Base-by-base conservation (phyloP, 2,113 vertebrate genomes). In the Tinamus guttatus region DNA sequence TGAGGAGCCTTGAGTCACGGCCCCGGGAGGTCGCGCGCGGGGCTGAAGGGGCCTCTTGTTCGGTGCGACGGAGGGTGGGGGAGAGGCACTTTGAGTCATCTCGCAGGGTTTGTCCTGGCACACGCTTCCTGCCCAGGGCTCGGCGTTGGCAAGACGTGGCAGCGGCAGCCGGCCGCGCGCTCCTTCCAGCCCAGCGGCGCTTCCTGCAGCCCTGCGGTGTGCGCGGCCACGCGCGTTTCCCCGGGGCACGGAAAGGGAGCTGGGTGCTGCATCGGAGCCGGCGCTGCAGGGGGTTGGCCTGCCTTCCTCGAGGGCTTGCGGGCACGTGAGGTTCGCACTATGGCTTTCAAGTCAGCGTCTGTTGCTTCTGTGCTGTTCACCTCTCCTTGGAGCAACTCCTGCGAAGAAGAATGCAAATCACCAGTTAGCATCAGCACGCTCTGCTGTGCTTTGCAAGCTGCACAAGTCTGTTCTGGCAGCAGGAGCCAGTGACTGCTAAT, bases 91-190 rank as follows among this genome's bases (percentile, higher is more conserved):
- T 95, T 98, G 97, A 98, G 96, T 98, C 97, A 98, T 97, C 96
- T 97, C 70, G 28, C 82, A 96, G 96, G 97, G 96, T 97, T 98
- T 98, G 95, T 97, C 93, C 97, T 98, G 98, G 98, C 97, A 97
- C 81, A 95, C 20, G 62, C 93, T 97, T 97, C 97, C 94, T 98
- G 96, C 96, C 96, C 97, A 97, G 96, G 97, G 98, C 98, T 95
- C 95, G 95, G 96, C 89, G 86, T 91, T 97, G 95, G 96, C 94
- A 95, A 87, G 82, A 78, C 25, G 64, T 17, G 87, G 59, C 80
- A 58, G 76, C 20, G 90, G 92, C 85, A 82, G 69, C 86, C 93
- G 62, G 91, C 77, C 89, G 38, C 18, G 38, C 63, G 25, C 7
- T 19, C 5, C 90, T 94, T 95, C 94, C 67, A 67, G 34, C 79